Evolutionary conservation across 2,888 invertebrate genomes (phyloP), one percentile per base, ranked within the genome.

Genomic region (Copidosoma aretas): DNA sequence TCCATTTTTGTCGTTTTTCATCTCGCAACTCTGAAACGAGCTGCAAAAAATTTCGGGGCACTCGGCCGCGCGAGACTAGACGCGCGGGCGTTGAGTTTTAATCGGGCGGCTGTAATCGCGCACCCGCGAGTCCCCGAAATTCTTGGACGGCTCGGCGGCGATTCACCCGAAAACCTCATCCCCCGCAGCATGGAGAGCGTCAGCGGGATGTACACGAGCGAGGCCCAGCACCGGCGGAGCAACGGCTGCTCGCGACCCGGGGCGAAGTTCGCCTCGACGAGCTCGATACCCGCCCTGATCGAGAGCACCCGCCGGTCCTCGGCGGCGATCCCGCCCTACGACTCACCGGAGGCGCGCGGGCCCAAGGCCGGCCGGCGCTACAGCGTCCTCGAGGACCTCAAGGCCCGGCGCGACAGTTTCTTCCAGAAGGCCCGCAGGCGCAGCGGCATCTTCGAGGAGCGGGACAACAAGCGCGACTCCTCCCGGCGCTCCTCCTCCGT

Each of bases 321-420:
- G 64, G n/a, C n/a, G n/a, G 67, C 61, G 64, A 64, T 3, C 49
- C 56, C 1, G 49, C 67, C 19, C 60, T 5, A 49, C 39, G 60
- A 57, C 22, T 5, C 0, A 43, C 32, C 21, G 60, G 1, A 46
- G 21, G 1, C 43, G 43, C 77, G 79, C 0, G 80, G 79, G n/a
- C 70, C 71, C 12, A 80, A 80, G 39, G 77, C n/a, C n/a, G n/a
- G 73, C 1, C 79, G 83, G 10, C 75, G 82, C 21, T 77, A 83
- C 76, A 82, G 82, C 32, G 84, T 82, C 46, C 76, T 86, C 78
- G 80, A 86, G 81, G 77, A 83, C 60, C 71, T 84, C 2, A 78
- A 81, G 12, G 82, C 82, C 0, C 76, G 80, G 15, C 75, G 81
- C 10, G 82, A 82, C 70, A 82, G 80, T 58, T 72, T 83, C 19